Evolutionary conservation across 1,140 invertebrate genomes (phyloP), one percentile per base, ranked within the genome.

Genomic region (Helicoverpa zea): DNA sequence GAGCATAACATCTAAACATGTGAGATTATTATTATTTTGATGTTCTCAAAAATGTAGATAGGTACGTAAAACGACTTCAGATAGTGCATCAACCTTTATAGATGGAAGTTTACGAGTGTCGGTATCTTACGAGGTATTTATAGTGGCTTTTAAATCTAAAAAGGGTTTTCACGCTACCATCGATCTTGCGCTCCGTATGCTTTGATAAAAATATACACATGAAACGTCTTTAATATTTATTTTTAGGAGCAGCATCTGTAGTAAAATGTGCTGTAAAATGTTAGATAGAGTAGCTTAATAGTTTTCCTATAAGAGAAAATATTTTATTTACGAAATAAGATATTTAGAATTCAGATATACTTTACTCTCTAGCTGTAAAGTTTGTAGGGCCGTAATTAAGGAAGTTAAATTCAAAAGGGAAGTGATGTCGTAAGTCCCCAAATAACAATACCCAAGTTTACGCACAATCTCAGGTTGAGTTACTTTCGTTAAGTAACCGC

Each of bases 401-500:
- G 54, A 68, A 58, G 63, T 73, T 73, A 54, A 56, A 78, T 63
- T 54, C 47, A 14, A 49, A 68, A 68, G 64, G 29, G n/a, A 68
- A 30, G n/a, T 58, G 64, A 66, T 49, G 51, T 64, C 63, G 52
- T 81, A 75, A 73, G 79, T 82, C 63, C 74, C 64, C 30, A 30
- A 61, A 52, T 82, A 73, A 82, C 59, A 66, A 59, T 58, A 70
- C 5, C 78, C 47, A 84, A 76, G 64, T 78, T 84, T 79, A 51
- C 47, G 14, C 30, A 63, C 82, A 73, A 77, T 64, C 78, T 77
- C 75, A 72, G 73, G 56, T 81, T 64, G 58, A 79, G 70, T 79
- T 47, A 70, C n/a, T 58, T 54, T 30, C 73, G 47, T 79, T 83
- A 80, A 79, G 74, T 79, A 68, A 77, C 85, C 83, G 58, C 81